Conservation (phyloP, 2,113 vertebrate species). For the Dissostichus mawsoni region DNA sequence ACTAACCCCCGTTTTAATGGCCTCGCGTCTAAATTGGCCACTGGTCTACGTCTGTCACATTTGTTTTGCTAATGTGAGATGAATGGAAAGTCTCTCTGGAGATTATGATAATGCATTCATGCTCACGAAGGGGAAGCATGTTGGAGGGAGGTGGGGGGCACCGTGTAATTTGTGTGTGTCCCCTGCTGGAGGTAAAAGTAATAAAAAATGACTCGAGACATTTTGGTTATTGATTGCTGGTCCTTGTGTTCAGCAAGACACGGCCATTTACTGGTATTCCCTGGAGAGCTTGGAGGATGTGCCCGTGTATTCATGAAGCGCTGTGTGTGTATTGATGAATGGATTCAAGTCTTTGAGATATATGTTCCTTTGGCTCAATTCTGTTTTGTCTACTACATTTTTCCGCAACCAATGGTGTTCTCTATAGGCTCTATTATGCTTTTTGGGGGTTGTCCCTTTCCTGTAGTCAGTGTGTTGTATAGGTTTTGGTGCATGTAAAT, state of each 20-base stretch:
- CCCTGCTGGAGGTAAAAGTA: constrained; percentile 60
- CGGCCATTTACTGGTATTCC: constrained; percentile 49
- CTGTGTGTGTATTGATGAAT: constrained; percentile 41
- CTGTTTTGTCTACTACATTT: neutral
- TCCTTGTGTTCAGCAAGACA: constrained; percentile 45
- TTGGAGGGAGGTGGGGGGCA: constrained; percentile 1
- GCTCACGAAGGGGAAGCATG: constrained; percentile 50
- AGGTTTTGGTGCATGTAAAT: too few relatives aligned
- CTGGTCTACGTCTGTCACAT: constrained; percentile 54
- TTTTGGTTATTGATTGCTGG: constrained; percentile 67
- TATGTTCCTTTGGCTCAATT: constrained; percentile 14
- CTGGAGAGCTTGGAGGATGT: constrained; percentile 21
- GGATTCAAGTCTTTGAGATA: constrained; percentile 28
- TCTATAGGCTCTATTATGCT: too few relatives aligned
- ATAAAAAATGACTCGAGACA: constrained; percentile 63
- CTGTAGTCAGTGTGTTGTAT: too few relatives aligned
- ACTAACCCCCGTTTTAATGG: constrained; percentile 44
- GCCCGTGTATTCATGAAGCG: constrained; percentile 28
- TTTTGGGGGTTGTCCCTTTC: too few relatives aligned
- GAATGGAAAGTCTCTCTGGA: constrained; percentile 70
- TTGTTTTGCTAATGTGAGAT: constrained; percentile 77
- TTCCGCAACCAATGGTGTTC: neutral
- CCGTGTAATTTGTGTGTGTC: constrained; percentile 38
- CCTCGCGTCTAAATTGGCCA: constrained; percentile 19
- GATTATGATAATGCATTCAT: constrained; percentile 76